These are phyloP conservation scores for Rostrhamus sociabilis DNA, from an alignment of 2,797 vertebrate genomes.

Conservation along the genomic window DNA sequence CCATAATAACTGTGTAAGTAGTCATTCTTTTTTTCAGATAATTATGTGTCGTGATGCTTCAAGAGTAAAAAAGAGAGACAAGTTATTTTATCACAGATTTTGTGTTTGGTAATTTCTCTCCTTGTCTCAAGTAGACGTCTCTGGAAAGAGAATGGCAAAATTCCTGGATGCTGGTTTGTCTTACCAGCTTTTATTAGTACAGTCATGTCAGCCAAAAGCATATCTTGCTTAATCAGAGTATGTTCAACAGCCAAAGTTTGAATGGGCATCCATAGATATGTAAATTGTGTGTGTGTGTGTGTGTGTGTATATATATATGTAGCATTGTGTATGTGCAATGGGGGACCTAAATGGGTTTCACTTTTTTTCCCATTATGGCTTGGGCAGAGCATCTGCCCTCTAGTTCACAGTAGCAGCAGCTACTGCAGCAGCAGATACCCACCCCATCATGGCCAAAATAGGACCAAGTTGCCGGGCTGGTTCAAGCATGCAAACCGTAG, in stretches of 20 bases:
- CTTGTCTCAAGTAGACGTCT: background rate
- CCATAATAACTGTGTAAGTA: background rate
- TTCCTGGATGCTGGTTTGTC: background rate
- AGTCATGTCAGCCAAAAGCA: background rate
- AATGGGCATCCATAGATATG: fast-evolving
- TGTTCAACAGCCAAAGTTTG: background rate
- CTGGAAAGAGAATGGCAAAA: background rate
- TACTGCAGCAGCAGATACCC: background rate
- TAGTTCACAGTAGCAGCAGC: background rate
- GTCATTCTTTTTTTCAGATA: background rate
- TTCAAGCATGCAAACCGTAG: background rate
- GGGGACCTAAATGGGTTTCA: background rate
- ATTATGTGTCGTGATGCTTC: background rate
- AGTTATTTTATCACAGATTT: background rate
- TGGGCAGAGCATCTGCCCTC: background rate
- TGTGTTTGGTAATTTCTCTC: background rate
- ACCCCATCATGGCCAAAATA: background rate
- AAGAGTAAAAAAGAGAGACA: background rate
- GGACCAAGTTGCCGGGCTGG: background rate
- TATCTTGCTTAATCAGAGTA: background rate
- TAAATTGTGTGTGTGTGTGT: background rate
- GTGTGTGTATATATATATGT: background rate
- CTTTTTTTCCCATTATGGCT: background rate
- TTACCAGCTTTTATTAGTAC: background rate
- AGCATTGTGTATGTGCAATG: background rate